These are phyloP conservation scores for Xyliphius kryptos DNA, from an alignment of 2,113 vertebrate genomes.

Conservation along the genomic window DNA sequence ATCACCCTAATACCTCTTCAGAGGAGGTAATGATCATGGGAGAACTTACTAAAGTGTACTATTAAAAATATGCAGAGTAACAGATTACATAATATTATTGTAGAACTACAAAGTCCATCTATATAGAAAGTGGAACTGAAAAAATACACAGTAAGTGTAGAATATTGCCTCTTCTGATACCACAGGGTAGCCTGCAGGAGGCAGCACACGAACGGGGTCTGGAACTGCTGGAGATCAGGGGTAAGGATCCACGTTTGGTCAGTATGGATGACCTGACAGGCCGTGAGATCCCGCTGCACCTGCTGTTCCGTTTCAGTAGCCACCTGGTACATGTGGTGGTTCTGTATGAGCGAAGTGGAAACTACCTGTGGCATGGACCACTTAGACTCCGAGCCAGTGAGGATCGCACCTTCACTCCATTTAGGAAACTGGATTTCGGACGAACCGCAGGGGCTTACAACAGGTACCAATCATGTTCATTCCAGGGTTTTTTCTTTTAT, in stretches of 20 bases:
- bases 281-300: conserved; percentile 82
- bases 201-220: conserved; percentile 83
- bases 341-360: conserved; percentile 87
- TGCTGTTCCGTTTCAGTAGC: conserved; percentile 72
- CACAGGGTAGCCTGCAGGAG: conserved; percentile 67
- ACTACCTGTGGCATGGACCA: conserved; percentile 86
- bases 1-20: no score
- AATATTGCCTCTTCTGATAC: no score
- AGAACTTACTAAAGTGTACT: no score
- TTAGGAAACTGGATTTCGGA: conserved; percentile 78
- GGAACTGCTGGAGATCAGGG: conserved; percentile 78
- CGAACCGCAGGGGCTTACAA: conserved; percentile 79
- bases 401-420: conserved; percentile 79
- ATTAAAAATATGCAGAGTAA: no score
- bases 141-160: no score
- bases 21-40: no score
- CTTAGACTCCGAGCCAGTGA: conserved; percentile 67
- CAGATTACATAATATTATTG: no score
- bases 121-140: no score
- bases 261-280: conserved; percentile 84
- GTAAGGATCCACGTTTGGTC: conserved; percentile 81
- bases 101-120: no score
- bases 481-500: no score
- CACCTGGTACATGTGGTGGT: conserved; percentile 80
- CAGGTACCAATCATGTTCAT: no score